Base-by-base conservation (phyloP, 2,113 vertebrate genomes). In the Rhinolophus ferrumequinum region DNA sequence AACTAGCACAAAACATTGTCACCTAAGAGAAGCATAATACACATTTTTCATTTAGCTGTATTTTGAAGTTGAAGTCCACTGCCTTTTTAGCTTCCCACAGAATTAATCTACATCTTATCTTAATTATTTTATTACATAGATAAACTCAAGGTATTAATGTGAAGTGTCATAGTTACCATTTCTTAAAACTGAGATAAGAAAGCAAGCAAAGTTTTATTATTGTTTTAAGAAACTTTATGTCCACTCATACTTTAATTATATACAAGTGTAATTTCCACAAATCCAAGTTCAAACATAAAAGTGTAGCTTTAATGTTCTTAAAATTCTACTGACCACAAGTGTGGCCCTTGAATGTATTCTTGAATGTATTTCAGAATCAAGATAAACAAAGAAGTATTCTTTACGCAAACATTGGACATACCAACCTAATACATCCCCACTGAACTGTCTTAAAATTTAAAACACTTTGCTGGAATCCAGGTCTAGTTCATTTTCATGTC, bases 201-300 rank as follows among this genome's bases (percentile, higher is more conserved):
- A 72, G 6, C 22, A 67, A 19, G n/a, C 73, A 93, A 58, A 52
- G 10, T 16, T 54, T 22, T 58, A n/a, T 80, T 54, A 19, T 30
- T 9, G 8, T 33, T 21, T 64, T 41, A 82, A 73, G 64, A 75
- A 83, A 88, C 3, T 89, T 77, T 28, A 79, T 50, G 4, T n/a
- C 15, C 22, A 85, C 8, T 93, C 18, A 69, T 41, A 67, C 7
- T 84, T 60, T 38, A 90, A 60, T 47, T 44, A 60, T 56, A 14
- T 24, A 1, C 66, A 91, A 77, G 30, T 38, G n/a, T 77, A n/a
- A 66, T 16, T 88, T 94, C 56, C 38, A 47, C 79, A 73, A 72
- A 44, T 47, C 47, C 44, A 91, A 92, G 18, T 56, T 22, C 73
- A 92, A 88, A 85, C 60, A 67, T 38, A 92, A 77, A 93, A 77